Evolutionary conservation across 1,140 invertebrate species (phyloP).

Genomic region (Drosophila kepulauana): DNA sequence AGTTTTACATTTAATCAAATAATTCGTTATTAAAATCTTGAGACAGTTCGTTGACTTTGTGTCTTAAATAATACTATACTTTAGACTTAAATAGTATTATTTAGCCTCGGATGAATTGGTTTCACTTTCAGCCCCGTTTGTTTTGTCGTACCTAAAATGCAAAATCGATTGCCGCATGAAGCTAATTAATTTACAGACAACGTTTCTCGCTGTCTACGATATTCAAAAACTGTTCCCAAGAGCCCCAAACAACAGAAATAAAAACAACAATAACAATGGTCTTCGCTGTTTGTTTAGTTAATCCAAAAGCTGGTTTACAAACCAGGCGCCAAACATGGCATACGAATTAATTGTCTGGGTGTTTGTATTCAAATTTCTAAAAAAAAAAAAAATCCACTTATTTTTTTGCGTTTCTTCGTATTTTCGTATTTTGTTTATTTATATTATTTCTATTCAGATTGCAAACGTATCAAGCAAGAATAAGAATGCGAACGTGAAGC

Average conservation of each 20-base stretch:
- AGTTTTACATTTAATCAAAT: background rate
- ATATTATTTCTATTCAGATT: slow-evolving; percentile 44
- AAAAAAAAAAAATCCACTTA: slow-evolving; percentile 36
- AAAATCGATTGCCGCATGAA: slow-evolving; percentile 15
- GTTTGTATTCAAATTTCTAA: slow-evolving; percentile 70
- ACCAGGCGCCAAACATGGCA: slow-evolving; percentile 73
- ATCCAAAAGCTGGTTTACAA: slow-evolving; percentile 70
- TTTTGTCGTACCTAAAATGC: slow-evolving; percentile 8
- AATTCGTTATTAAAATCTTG: background rate
- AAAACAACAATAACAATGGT: slow-evolving; percentile 32
- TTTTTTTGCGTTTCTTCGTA: slow-evolving; percentile 11
- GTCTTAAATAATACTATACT: background rate
- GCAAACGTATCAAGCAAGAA: slow-evolving; percentile 44
- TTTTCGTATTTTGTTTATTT: slow-evolving; percentile 11
- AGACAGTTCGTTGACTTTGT: background rate
- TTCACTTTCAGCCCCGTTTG: slow-evolving; percentile 20
- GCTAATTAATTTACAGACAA: slow-evolving; percentile 49
- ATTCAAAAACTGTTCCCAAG: slow-evolving; percentile 41
- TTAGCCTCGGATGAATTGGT: background rate
- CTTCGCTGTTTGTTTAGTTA: slow-evolving; percentile 67
- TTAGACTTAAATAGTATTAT: slow-evolving; percentile 1
- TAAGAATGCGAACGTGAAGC: slow-evolving; percentile 53
- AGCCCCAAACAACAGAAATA: slow-evolving; percentile 21
- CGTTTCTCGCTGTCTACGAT: slow-evolving; percentile 35
- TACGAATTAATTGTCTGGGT: slow-evolving; percentile 72